Conservation (phyloP, 2,797 vertebrate genomes). For the Sparidentex hasta region DNA sequence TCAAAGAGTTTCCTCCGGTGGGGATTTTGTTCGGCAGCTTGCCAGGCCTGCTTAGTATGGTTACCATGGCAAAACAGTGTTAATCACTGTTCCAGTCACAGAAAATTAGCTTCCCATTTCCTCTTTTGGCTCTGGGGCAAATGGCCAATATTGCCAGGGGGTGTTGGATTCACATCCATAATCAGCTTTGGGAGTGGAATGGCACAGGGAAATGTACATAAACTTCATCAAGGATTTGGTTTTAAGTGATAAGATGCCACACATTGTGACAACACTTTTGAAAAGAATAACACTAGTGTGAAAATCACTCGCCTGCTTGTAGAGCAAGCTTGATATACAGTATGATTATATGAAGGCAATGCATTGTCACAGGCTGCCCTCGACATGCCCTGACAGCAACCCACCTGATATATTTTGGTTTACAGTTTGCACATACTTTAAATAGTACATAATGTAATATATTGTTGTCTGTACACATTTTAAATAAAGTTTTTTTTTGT, state of each 20-base stretch:
- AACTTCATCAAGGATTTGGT: slow-evolving; percentile 32
- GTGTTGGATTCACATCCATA: slow-evolving; percentile 45
- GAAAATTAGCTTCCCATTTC: slow-evolving; percentile 62
- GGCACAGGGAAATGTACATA: slow-evolving; percentile 9
- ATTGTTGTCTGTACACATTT: slow-evolving; percentile 76
- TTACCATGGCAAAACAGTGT: slow-evolving; percentile 74
- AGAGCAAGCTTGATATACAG: slow-evolving; percentile 12
- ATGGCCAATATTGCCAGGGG: slow-evolving; percentile 45
- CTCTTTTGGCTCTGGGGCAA: slow-evolving; percentile 56
- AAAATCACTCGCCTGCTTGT: slow-evolving; percentile 23
- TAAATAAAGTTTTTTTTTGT: slow-evolving; percentile 83
- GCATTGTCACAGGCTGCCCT: slow-evolving; percentile 19
- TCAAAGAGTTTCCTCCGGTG: slow-evolving; percentile 64
- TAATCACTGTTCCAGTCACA: slow-evolving; percentile 69
- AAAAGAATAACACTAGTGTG: slow-evolving; percentile 45
- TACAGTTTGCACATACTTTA: slow-evolving; percentile 75
- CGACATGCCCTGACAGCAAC: neutral
- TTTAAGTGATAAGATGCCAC: slow-evolving; percentile 39
- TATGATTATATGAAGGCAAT: slow-evolving; percentile 38
- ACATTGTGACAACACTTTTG: slow-evolving; percentile 7
- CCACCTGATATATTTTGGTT: slow-evolving; percentile 32
- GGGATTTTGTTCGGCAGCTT: slow-evolving; percentile 61
- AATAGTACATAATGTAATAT: slow-evolving; percentile 71
- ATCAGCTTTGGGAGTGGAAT: slow-evolving; percentile 48
- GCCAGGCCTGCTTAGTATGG: slow-evolving; percentile 64